A percentile compares a stretch with the other conserved stretches of the same genome.
These are phyloP conservation scores for Dinocampus coccinellae DNA, from an alignment of 2,888 invertebrate genomes.

Conservation along the genomic window DNA sequence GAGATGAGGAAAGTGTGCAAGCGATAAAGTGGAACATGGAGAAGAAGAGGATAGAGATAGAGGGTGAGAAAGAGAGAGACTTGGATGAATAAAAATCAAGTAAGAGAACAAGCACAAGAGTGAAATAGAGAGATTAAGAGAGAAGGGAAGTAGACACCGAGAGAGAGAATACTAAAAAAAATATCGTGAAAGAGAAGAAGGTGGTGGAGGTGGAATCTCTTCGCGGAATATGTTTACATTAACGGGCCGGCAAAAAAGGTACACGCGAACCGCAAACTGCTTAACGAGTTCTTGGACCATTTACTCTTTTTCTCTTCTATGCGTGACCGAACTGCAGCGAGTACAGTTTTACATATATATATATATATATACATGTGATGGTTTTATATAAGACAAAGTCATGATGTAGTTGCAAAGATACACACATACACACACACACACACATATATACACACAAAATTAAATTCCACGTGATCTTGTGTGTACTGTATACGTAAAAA, in stretches of 20 bases:
- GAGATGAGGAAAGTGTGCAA: too few relatives aligned
- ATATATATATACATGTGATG: slow-evolving; percentile 35
- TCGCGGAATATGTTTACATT: slow-evolving; percentile 62
- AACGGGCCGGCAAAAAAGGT: slow-evolving; percentile 46
- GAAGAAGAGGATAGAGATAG: too few relatives aligned
- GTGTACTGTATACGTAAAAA: neutral
- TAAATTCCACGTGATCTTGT: neutral
- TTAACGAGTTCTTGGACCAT: slow-evolving; percentile 57
- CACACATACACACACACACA: too few relatives aligned
- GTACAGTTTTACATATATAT: neutral
- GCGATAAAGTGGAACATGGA: too few relatives aligned
- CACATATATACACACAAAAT: neutral
- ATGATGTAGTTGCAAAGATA: slow-evolving; percentile 23
- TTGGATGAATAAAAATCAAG: slow-evolving; percentile 1
- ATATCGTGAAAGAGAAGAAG: slow-evolving; percentile 5
- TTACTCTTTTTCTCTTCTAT: slow-evolving; percentile 46
- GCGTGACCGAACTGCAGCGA: slow-evolving; percentile 47
- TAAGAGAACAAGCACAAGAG: slow-evolving; percentile 8
- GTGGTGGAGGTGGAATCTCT: slow-evolving; percentile 46
- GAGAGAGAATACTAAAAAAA: neutral
- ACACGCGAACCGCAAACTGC: slow-evolving; percentile 54
- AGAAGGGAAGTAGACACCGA: slow-evolving; percentile 3
- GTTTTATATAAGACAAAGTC: neutral
- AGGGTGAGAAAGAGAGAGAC: neutral
- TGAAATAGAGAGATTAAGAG: neutral